phyloP scores from a whole-genome alignment of 2,888 invertebrate genomes.

The Campaea margaritaria region DNA sequence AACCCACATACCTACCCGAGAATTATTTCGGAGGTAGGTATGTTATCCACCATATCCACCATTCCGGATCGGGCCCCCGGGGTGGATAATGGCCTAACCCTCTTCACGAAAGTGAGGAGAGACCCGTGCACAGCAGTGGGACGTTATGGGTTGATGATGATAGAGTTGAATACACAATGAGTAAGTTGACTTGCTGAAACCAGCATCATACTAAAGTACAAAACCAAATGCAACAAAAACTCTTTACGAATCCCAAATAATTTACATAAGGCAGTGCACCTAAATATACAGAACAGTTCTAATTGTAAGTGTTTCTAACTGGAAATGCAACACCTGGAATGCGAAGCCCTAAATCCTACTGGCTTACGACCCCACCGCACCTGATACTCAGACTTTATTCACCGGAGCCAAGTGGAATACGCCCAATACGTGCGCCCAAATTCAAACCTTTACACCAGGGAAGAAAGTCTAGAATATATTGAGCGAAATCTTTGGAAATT shows the following conservation, averaged over 20 bases:
- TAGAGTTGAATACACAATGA: too few species aligned
- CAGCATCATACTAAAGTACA: too few species aligned
- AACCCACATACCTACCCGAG: too few species aligned
- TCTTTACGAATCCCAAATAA: constrained; percentile 9
- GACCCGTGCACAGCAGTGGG: too few species aligned
- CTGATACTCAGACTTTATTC: constrained; percentile 52
- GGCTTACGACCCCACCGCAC: constrained; percentile 57
- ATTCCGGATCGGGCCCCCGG: too few species aligned
- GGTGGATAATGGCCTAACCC: too few species aligned
- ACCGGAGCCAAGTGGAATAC: constrained; percentile 28
- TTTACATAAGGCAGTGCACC: constrained; percentile 2
- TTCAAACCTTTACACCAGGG: constrained; percentile 24
- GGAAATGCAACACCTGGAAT: constrained; percentile 59
- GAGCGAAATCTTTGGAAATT: not conserved
- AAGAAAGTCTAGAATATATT: constrained; percentile 24
- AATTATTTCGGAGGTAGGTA: too few species aligned
- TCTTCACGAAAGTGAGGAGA: too few species aligned
- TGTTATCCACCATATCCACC: too few species aligned
- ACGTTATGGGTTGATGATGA: too few species aligned
- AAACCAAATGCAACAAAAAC: too few species aligned
- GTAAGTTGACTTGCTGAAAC: too few species aligned
- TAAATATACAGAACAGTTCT: constrained; percentile 36
- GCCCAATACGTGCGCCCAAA: constrained; percentile 14
- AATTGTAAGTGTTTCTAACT: constrained; percentile 48
- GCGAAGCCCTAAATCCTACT: constrained; percentile 58